Evolutionary conservation across 2,888 invertebrate species (phyloP), one percentile per base, ranked within the genome.

Genomic region (Metellina segmentata): DNA sequence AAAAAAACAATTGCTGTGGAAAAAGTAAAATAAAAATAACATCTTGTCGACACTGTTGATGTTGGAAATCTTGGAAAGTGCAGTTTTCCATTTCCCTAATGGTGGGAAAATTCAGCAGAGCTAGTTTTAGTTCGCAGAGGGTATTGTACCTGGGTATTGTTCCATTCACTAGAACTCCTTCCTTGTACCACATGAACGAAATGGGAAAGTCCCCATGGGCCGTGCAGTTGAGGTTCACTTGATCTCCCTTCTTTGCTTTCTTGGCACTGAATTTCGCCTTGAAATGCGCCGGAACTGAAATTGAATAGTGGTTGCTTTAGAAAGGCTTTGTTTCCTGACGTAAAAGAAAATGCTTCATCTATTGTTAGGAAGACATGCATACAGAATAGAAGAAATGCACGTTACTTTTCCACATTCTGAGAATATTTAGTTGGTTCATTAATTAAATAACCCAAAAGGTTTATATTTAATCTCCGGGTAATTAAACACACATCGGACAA

Each of bases 121-220:
- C 1, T 34, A 34, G 34, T 34, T 34, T 34, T 34, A 49, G 69
- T 70, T 86, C 87, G 72, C 61, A 82, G 53, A 48, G 85, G 81
- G 74, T 77, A 89, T 53, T 71, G 81, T 91, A 91, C 93, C 91
- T 89, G 88, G 93, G 90, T 81, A 91, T 89, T 75, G 93, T 83
- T 74, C 81, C 83, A 74, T 90, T 93, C 19, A 20, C 81, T 11
- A 93, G 81, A 1, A 82, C 91, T 61, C 92, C 92, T 51, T 93
- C 86, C 77, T 90, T 93, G 79, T 82, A 88, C 93, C 93, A 93
- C 49, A 89, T 89, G 20, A 93, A 82, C 5, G 91, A 69, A n/a
- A 93, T 89, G 9, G 93, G 93, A n/a, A 49, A 81, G 72, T 93
- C 93, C 34, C 93, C 93, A 6, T 93, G 90, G 52, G 93, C 91